Percentiles rank a stretch among this genome's conserved stretches.
Conservation (phyloP, 2,113 vertebrate genomes). For the Poeciliopsis prolifica region DNA sequence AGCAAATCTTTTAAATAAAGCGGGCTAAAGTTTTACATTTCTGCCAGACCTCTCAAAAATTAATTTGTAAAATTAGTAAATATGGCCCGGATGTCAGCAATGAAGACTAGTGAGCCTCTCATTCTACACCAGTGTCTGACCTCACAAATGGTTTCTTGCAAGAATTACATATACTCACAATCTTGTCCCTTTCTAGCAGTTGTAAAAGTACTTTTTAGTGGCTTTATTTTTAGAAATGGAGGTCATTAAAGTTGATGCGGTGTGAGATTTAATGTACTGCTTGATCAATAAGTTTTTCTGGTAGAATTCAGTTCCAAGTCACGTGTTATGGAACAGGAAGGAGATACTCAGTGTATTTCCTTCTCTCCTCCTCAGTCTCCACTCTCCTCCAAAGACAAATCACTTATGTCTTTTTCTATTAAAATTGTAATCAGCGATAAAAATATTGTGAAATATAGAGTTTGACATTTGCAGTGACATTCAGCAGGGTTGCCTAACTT, state of each 20-base stretch:
- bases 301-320: no score
- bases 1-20: no score
- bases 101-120: not conserved
- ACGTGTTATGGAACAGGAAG: not conserved
- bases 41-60: no score
- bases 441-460: constrained; percentile 10
- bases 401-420: constrained; percentile 27
- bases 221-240: not conserved
- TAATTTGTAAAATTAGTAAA: no score
- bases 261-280: not conserved
- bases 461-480: constrained; percentile 51
- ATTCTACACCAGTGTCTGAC: not conserved
- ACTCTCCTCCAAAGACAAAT: constrained; percentile 4
- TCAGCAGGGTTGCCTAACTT: constrained; percentile 14
- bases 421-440: constrained; percentile 21
- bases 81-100: no score
- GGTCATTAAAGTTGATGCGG: not conserved
- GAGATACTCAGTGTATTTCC: not conserved
- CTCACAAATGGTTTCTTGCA: not conserved
- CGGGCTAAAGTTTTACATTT: no score
- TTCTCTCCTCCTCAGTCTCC: not conserved
- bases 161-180: not conserved
- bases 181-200: not conserved
- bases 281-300: no score
- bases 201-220: not conserved